A percentile compares a stretch with the other conserved stretches of the same genome.
These are phyloP conservation scores for Rapana venosa DNA, from an alignment of 2,888 invertebrate species.

Conservation along the genomic window DNA sequence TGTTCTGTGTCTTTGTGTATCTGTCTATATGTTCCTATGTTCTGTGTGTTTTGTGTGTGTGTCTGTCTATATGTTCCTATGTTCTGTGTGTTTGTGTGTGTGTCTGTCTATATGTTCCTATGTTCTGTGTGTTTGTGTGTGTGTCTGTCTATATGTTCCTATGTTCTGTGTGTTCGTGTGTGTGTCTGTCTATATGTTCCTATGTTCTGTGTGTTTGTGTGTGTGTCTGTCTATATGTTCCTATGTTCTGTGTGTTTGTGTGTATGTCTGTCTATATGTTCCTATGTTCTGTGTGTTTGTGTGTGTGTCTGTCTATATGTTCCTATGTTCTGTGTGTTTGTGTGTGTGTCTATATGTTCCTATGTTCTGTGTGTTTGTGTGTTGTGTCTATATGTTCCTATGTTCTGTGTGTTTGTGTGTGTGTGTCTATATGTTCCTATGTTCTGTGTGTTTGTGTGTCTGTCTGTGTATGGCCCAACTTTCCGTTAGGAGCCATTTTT, in stretches of 20 bases:
- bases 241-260: too few relatives aligned
- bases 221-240: too few relatives aligned
- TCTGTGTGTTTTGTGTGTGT: not conserved
- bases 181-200: too few relatives aligned
- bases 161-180: too few relatives aligned
- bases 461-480: too few relatives aligned
- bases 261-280: too few relatives aligned
- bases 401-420: not conserved
- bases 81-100: not conserved
- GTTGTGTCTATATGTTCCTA: not conserved
- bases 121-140: not conserved
- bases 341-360: not conserved
- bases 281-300: too few relatives aligned
- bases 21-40: not conserved
- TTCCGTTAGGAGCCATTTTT: too few relatives aligned
- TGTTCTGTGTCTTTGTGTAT: not conserved
- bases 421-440: not conserved
- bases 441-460: too few relatives aligned
- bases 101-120: not conserved
- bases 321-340: not conserved
- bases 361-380: not conserved
- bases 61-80: not conserved
- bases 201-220: too few relatives aligned
- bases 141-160: not conserved
- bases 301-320: too few relatives aligned